These are phyloP conservation scores for Pteronotus mesoamericanus DNA, from an alignment of 2,797 vertebrate species.

Conservation along the genomic window DNA sequence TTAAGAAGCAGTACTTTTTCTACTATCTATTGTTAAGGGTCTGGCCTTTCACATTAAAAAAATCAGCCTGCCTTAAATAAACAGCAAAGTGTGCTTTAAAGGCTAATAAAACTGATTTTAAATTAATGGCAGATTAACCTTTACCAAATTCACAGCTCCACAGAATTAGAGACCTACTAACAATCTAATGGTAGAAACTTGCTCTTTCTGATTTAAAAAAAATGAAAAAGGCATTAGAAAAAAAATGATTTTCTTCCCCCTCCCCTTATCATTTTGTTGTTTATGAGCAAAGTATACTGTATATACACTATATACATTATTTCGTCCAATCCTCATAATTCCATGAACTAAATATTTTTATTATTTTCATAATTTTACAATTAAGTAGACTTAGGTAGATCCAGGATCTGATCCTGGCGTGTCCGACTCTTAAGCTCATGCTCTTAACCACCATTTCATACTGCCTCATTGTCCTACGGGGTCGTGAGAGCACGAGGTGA, in stretches of 20 bases:
- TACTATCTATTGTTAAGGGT: not conserved
- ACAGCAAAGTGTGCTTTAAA: not conserved
- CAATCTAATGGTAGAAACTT: not conserved
- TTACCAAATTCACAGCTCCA: slow-evolving; percentile 18
- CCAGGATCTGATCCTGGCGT: not conserved
- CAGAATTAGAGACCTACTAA: not conserved
- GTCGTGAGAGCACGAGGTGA: not conserved
- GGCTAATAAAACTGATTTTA: slow-evolving; percentile 3
- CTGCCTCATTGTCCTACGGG: not conserved
- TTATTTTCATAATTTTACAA: not conserved
- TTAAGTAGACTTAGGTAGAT: not conserved
- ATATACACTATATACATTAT: not conserved
- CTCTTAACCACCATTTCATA: not conserved
- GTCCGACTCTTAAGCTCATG: not conserved
- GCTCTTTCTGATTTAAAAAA: not conserved
- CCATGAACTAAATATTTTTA: not conserved
- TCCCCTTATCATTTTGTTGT: not conserved
- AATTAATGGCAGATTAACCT: not conserved
- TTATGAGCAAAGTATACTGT: not conserved
- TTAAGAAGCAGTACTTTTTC: not conserved
- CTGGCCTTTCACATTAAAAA: slow-evolving; percentile 23
- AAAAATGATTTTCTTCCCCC: not conserved
- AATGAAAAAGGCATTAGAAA: not conserved
- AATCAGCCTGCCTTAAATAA: not conserved
- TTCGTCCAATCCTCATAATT: slow-evolving; percentile 39